Evolutionary conservation across 2,888 invertebrate genomes (phyloP), one percentile per base, ranked within the genome.

Genomic region (Ramazzottius varieornatus): DNA sequence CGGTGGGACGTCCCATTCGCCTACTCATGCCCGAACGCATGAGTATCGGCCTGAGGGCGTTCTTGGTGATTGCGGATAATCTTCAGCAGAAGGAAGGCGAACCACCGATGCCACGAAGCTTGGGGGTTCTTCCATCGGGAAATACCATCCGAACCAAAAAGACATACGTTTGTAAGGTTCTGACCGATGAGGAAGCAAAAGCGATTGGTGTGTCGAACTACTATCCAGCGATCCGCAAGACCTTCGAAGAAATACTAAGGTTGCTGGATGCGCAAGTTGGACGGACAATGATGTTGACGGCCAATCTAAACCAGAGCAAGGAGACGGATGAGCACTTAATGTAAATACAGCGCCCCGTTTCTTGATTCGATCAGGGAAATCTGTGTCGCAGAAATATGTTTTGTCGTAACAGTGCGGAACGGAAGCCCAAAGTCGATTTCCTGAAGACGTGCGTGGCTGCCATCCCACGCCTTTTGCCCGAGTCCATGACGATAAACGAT

Each of bases 381-480:
- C 65, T 63, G 13, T 24, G 13, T 64, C 24, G 20, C 13, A n/a
- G n/a, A n/a, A n/a, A n/a, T n/a, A n/a, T n/a, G n/a, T n/a, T n/a
- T n/a, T n/a, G n/a, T n/a, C n/a, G n/a, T n/a, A n/a, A n/a, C 70
- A 79, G 78, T 0, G 94, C 93, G 1, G 98, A 99, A 75, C 81
- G 94, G 46, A 98, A 98, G 75, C 93, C 96, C 0, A 85, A 94
- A 73, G 90, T 99, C 70, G 98, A 98, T 78, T 78, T 99, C 71
- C 96, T 98, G 75, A 83, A 96, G 63, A 98, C 96, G 0, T 98
- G 98, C 73, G 89, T 99, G 24, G 96, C 98, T 8, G 94, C 98
- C 2, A 92, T 99, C 71, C 98, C 96, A 0, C 83, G 96, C 68
- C 79, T 99, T 32, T 89, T 98, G 70, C 98, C 96, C 0, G 96